Percentiles rank a stretch among this genome's conserved stretches.
These are phyloP conservation scores for Danaus melanippus DNA, from an alignment of 1,140 invertebrate genomes.

Conservation along the genomic window DNA sequence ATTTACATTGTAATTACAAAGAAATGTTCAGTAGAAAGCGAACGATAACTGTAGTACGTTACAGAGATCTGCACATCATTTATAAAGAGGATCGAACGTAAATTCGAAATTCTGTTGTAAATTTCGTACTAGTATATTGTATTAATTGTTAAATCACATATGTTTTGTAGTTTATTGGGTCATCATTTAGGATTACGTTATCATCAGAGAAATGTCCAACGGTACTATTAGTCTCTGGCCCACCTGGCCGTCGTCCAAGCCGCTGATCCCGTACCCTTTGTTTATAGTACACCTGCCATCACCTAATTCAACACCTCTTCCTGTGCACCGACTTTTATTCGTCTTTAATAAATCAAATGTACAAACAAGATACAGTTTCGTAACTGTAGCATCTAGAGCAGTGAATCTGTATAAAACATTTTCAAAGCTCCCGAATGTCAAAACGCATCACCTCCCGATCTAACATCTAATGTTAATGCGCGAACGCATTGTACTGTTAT, in stretches of 20 bases:
- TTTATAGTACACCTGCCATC: constrained; percentile 13
- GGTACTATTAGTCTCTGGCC: constrained; percentile 6
- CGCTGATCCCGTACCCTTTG: constrained; percentile 4
- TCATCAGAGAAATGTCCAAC: constrained; percentile 1
- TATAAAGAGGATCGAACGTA: too few relatives aligned
- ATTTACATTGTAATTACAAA: too few relatives aligned
- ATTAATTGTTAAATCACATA: too few relatives aligned
- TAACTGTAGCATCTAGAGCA: too few relatives aligned
- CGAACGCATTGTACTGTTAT: constrained; percentile 26
- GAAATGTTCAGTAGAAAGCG: too few relatives aligned
- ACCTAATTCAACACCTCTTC: constrained; percentile 10
- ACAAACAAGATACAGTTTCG: too few relatives aligned
- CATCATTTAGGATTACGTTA: not conserved
- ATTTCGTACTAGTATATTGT: too few relatives aligned
- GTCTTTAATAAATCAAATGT: too few relatives aligned
- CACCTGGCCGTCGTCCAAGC: constrained; percentile 14
- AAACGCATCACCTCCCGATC: constrained; percentile 11
- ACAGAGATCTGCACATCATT: too few relatives aligned
- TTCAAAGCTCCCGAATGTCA: not conserved
- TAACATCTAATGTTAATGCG: constrained; percentile 16
- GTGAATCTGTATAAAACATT: not conserved
- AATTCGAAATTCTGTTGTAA: too few relatives aligned
- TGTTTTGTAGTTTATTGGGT: too few relatives aligned
- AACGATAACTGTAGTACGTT: too few relatives aligned
- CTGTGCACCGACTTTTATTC: not conserved